These are phyloP conservation scores for Phaedon cochleariae DNA, from an alignment of 2,888 invertebrate genomes.

Conservation along the genomic window DNA sequence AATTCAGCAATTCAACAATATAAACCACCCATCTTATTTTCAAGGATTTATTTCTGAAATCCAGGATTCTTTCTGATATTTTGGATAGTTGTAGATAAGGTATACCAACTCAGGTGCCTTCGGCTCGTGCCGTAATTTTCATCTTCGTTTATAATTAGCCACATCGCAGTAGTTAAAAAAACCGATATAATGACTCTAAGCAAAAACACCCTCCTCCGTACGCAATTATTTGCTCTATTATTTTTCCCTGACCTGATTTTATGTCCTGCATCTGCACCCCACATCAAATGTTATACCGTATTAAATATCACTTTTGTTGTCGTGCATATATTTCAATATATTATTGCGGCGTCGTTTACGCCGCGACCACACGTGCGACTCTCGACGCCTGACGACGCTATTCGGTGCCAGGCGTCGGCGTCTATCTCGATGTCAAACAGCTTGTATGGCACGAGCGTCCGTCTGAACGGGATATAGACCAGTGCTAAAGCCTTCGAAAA, in stretches of 20 bases:
- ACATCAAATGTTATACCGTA: conserved; percentile 14
- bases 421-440: conserved; percentile 22
- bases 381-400: conserved; percentile 27
- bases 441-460: conserved; percentile 32
- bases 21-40: no score
- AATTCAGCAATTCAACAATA: no score
- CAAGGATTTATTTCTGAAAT: no score
- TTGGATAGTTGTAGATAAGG: no score
- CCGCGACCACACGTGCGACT: conserved; percentile 43
- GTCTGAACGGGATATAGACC: not conserved
- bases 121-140: no score
- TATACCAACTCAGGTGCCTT: no score
- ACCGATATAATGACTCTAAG: no score
- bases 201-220: no score
- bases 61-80: no score
- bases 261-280: not conserved
- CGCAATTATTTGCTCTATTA: not conserved
- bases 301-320: conserved; percentile 37
- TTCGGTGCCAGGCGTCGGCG: conserved; percentile 25
- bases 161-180: no score
- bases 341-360: conserved; percentile 44
- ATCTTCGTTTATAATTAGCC: no score
- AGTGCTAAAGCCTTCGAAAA: no score
- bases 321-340: conserved; percentile 45
- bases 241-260: not conserved